Evolutionary conservation across 92 coral and sea anemone genomes (phyloP), one percentile per base, ranked within the genome.

Genomic region (Epizoanthus fatuus): DNA sequence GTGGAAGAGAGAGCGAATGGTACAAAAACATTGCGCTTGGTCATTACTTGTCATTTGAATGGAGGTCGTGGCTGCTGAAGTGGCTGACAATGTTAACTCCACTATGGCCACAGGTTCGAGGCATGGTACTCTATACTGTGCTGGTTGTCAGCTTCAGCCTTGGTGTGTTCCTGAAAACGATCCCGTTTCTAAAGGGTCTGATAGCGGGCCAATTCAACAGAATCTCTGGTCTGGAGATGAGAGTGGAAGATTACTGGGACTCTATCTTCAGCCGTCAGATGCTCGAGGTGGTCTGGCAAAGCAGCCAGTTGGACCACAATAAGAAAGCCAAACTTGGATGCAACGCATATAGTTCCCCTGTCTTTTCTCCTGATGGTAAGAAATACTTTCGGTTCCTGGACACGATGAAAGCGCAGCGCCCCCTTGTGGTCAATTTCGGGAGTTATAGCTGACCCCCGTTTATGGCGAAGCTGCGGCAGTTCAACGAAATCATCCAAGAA

Each of bases 401-500:
- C 49, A 82, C 93, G 47, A 91, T 89, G 80, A 86, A 85, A 40
- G 92, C 93, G 15, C 85, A 90, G 67, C 95, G 99, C 38, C 99
- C 99, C 25, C 93, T 97, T 13, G 94, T 97, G 15, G 87, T 97
- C 58, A 97, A 95, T 86, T 95, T 97, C 71, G 94, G 99, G 68
- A 97, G 99, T 55, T 91, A 94, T 79, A 93, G 97, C 56, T 97
- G 99, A 82, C 99, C 99, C 11, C 97, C 96, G 62, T 97, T 97
- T 47, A 89, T 96, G 95, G 95, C 95, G 63, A 93, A 94, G 75
- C 84, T 90, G 92, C 87, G 76, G 81, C 94, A 93, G 86, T 97
- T 97, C 64, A 88, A 89, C 53, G 90, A 84, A 58, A 81, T 97
- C 55, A 94, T 88, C 19, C 89, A 74, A 7, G 98, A 96, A 68